Percentiles rank a stretch among this genome's conserved stretches.
These are phyloP conservation scores for Oreochromis grahami DNA, from an alignment of 2,797 vertebrate genomes.

Conservation along the genomic window DNA sequence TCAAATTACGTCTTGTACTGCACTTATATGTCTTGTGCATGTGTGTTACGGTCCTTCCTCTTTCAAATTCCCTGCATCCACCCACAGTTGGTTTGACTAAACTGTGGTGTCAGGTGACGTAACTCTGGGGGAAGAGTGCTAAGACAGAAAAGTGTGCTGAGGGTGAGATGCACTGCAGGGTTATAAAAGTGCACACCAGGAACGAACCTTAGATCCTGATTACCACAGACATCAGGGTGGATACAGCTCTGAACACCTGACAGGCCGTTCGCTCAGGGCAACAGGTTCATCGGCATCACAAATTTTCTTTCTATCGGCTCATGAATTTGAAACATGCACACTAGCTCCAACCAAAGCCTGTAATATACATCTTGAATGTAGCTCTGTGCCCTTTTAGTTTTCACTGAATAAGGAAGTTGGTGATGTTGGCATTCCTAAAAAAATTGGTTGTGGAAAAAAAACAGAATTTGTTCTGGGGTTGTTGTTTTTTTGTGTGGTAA, in stretches of 20 bases:
- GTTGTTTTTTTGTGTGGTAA: not conserved
- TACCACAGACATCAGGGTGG: not conserved
- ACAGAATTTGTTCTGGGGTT: not conserved
- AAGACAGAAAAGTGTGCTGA: not conserved
- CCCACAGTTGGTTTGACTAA: not conserved
- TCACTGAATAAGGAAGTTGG: not conserved
- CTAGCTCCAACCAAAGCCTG: not conserved
- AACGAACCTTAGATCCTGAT: not conserved
- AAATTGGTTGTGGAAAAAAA: not conserved
- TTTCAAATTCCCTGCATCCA: not conserved
- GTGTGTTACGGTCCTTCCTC: not conserved
- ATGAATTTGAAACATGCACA: not conserved
- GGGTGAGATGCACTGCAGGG: not conserved
- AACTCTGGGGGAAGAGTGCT: not conserved
- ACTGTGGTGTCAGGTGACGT: not conserved
- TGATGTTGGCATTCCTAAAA: too few relatives aligned
- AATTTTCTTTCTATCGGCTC: not conserved
- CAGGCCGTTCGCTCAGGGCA: not conserved
- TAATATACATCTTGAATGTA: fast-evolving
- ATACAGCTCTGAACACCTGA: not conserved
- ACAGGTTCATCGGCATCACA: constrained; percentile 32
- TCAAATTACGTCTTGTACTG: fast-evolving
- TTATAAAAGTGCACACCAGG: not conserved
- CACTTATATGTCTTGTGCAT: fast-evolving
- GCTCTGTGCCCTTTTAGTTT: not conserved